Evolutionary conservation across 2,888 invertebrate genomes (phyloP), one percentile per base, ranked within the genome.

Genomic region (Cosmia trapezina): DNA sequence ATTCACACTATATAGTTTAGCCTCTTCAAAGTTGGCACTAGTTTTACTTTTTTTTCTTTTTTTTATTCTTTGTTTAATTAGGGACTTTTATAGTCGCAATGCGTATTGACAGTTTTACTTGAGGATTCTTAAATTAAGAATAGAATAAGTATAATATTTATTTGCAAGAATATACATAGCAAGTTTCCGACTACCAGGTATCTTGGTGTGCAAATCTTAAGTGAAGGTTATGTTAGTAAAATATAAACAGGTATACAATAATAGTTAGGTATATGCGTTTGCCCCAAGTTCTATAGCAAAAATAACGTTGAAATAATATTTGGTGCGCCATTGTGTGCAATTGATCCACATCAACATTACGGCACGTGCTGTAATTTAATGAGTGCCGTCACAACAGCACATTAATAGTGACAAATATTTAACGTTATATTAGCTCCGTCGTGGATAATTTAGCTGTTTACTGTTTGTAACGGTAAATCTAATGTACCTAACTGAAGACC

Each of bases 381-480:
- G 60, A 67, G 41, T 22, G 19, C 9, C 54, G 41, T 64, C 60
- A 66, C 22, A 49, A 56, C n/a, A 59, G 9, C 41, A 59, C 37
- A 68, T 59, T 28, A n/a, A 61, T 49, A 28, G 17, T 54, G n/a
- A 28, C 9, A 63, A 19, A 54, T 33, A 56, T 56, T 51, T 49
- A 45, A 41, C 33, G 49, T 45, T 63, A 43, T n/a, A 49, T 22
- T 64, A 47, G 53, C 51, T 37, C 1, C 1, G 11, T 72, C 63
- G 51, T 53, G 47, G 41, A 19, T 65, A 53, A 78, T 83, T 68
- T 70, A 62, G 78, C 53, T 82, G 57, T 74, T 73, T 66, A 64
- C 67, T 70, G 0, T 53, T 60, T 56, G 33, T 43, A 54, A 45
- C 11, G 22, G 43, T 62, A 53, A 51, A 22, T 8, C 2, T 45